These are phyloP conservation scores for Bombus difficillimus DNA, from an alignment of 1,140 invertebrate species.

Conservation along the genomic window DNA sequence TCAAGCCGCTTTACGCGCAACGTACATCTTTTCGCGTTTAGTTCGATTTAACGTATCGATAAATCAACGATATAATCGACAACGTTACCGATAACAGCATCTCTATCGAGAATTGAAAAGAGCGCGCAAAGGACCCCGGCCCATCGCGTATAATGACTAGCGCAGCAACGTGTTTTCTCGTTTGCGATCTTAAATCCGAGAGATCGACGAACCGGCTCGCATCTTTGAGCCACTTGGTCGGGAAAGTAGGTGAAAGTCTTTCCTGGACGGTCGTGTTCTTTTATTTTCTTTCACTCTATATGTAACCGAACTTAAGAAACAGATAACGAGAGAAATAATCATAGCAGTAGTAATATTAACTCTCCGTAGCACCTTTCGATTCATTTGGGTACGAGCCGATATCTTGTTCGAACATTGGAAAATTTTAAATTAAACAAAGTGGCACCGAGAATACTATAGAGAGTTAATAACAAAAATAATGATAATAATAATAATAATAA, in stretches of 20 bases:
- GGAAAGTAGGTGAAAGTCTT: constrained; percentile 64
- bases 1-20: too few species aligned
- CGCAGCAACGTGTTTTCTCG: constrained; percentile 66
- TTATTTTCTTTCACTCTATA: constrained; percentile 16
- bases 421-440: neutral
- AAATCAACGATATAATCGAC: neutral
- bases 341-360: neutral
- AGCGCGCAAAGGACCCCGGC: constrained; percentile 67
- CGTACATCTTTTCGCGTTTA: too few species aligned
- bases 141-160: constrained; percentile 73
- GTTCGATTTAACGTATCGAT: neutral
- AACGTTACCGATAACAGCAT: neutral
- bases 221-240: constrained; percentile 61
- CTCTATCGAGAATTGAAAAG: neutral
- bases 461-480: neutral
- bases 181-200: constrained; percentile 23
- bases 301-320: neutral
- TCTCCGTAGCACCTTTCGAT: neutral
- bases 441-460: neutral
- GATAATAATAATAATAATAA: neutral
- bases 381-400: neutral
- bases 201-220: constrained; percentile 41
- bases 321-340: neutral
- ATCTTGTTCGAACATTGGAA: neutral
- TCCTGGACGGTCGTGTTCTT: constrained; percentile 68